A percentile compares a stretch with the other conserved stretches of the same genome.
Evolutionary conservation across 1,140 invertebrate genomes (phyloP).

Genomic region (Colletes latitarsis): DNA sequence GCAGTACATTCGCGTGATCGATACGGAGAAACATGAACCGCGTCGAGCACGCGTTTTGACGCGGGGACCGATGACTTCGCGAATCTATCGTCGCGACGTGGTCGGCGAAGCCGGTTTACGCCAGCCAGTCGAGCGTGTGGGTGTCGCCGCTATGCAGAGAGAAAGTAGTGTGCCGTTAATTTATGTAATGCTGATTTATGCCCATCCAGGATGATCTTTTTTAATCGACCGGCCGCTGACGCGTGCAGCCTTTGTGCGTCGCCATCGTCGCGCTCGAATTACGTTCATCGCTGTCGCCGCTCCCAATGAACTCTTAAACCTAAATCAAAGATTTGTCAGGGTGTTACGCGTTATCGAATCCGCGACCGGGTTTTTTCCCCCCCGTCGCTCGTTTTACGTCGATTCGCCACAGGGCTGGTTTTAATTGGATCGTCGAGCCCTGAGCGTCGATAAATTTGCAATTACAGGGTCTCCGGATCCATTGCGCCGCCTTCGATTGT

Average conservation of each 20-base stretch:
- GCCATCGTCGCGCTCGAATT: slow-evolving; percentile 54
- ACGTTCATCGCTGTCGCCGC: slow-evolving; percentile 11
- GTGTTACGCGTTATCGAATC: background rate
- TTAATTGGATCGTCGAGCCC: background rate
- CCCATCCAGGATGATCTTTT: slow-evolving; percentile 65
- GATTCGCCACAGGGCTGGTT: background rate
- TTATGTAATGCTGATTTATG: slow-evolving; percentile 76
- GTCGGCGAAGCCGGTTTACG: slow-evolving; percentile 37
- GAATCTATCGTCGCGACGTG: slow-evolving; percentile 28
- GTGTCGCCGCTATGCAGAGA: slow-evolving; percentile 66
- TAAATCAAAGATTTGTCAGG: slow-evolving; percentile 35
- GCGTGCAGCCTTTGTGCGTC: slow-evolving; percentile 46
- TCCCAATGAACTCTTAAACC: background rate
- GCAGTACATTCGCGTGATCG: background rate
- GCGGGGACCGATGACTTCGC: slow-evolving; percentile 43
- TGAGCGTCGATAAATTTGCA: background rate
- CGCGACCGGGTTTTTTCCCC: background rate
- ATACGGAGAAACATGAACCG: background rate
- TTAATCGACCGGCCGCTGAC: slow-evolving; percentile 46
- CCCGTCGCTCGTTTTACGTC: background rate
- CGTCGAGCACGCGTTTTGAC: background rate
- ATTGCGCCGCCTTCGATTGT: background rate
- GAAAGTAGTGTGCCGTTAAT: slow-evolving; percentile 72
- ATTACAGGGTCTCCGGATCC: background rate
- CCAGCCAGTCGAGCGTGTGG: slow-evolving; percentile 55